Evolutionary conservation across 2,113 vertebrate genomes (phyloP), one percentile per base, ranked within the genome.

Genomic region (Blennius ocellaris): DNA sequence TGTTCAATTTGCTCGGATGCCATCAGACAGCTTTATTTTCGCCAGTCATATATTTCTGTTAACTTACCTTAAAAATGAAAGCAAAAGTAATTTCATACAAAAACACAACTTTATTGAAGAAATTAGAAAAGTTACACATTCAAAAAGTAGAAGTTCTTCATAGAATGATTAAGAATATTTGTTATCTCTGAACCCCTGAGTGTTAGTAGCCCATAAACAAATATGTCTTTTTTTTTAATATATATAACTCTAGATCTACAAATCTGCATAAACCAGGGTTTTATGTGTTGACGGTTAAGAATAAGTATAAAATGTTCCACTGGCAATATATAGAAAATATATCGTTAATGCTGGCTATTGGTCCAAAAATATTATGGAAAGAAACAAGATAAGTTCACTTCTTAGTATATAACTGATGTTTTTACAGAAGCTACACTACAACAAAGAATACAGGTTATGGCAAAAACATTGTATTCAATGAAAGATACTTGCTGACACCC

Each of bases 351-450:
- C 63, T 70, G 55, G 44, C 9, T 67, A n/a, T 50, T 52, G 60
- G 17, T 45, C 14, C 1, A 41, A 38, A 52, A 62, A 74, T 77
- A 78, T 58, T 51, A 65, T 4, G 2, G 14, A 60, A 40, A 62
- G 38, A 73, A 76, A 72, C 43, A 8, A 1, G 76, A 36, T 62
- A 76, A 78, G 63, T 69, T 69, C 63, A 82, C 71, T 67, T 85
- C 10, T 76, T 4, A 7, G n/a, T 38, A 57, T 40, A 50, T 51
- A 14, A 52, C 40, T 73, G 39, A 58, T 39, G 69, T 44, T 43
- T 75, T 11, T 30, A 39, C 0, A 2, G 10, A 74, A 59, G 21
- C 21, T 30, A 2, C 21, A 30, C 21, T 54, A 21, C n/a, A 52
- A 61, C 41, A 38, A 54, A 60, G 36, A 73, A 43, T 4, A 51